Evolutionary conservation across 2,113 vertebrate species (phyloP), one percentile per base, ranked within the genome.

Genomic region (Poecile atricapillus): DNA sequence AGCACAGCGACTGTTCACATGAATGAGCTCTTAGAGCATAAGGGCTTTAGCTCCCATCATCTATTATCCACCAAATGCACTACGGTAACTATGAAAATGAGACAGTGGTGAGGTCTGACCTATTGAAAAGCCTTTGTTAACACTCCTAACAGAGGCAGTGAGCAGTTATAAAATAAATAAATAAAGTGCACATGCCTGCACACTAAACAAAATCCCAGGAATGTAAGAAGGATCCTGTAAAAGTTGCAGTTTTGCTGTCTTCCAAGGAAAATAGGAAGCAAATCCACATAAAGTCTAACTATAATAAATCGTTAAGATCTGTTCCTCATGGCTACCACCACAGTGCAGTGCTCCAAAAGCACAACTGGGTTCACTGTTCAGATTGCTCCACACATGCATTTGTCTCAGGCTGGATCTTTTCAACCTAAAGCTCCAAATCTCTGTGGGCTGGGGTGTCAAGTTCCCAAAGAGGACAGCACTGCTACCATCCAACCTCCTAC

Each of bases 211-310:
- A 77, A 85, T 92, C 67, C 33, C 2, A 28, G 62, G 74, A 95
- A 94, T 50, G 60, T 27, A 87, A 80, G 80, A 83, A 81, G 47
- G 84, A 83, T 82, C 69, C 63, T 69, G 41, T 53, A 28, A 27
- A 93, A 89, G 69, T 28, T 83, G 55, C 62, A 69, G 65, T 37
- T 95, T 69, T 79, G 49, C 68, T 62, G 62, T 83, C 58, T 95
- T 93, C 93, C 83, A 91, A 91, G 75, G 64, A 75, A 90, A 96
- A 95, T 24, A 94, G n/a, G 58, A 94, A 95, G 76, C 35, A 73
- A 97, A 88, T 84, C 62, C 91, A 93, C 50, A 56, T 68, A 53
- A 95, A 91, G 52, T 49, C 69, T 35, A 91, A 62, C 73, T 43
- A 76, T 30, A 93, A 95, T 85, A 87, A 89, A 94, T 69, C 35